Base-by-base conservation (phyloP, 1,140 invertebrate genomes). In the Aphis gossypii region DNA sequence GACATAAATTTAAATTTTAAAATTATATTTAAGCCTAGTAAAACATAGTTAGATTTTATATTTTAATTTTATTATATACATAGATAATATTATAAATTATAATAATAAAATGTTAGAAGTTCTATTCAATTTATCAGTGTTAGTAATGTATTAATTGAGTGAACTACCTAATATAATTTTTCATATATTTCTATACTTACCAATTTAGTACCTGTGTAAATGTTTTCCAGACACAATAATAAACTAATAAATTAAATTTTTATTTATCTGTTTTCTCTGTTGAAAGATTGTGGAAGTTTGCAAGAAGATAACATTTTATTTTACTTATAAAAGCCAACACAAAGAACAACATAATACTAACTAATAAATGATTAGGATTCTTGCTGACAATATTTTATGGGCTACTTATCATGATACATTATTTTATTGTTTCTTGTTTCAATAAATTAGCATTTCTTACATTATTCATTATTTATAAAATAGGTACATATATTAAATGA, bases 381-480 rank as follows among this genome's bases (percentile, higher is more conserved):
- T 14, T 76, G 60, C 30, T 76, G 30, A 18, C 14, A 76, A n/a
- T n/a, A 76, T 20, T n/a, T 76, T n/a, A 18, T n/a, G 4, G 30
- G 60, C 60, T 68, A 68, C 60, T 68, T 76, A 76, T 76, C 18
- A n/a, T n/a, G 30, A 68, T 68, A 30, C 4, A n/a, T n/a, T 68
- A n/a, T 68, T 68, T 68, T n/a, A 5, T 76, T 76, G 60, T 76
- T 4, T 51, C 48, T 51, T 51, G 30, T 76, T n/a, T 14, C 14
- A n/a, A 35, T n/a, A n/a, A 14, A 76, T 76, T 76, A 76, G 30
- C 60, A 76, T 76, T 76, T 76, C 14, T 35, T 76, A 76, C 60
- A 76, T 76, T 76, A 76, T 76, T 76, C 60, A n/a, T 76, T 76
- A 76, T 76, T 76, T 76, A 5, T n/a, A n/a, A 68, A n/a, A 76